A percentile compares a stretch with the other conserved stretches of the same genome.
phyloP scores from a whole-genome alignment of 2,113 vertebrate species.

The Catagonus wagneri region DNA sequence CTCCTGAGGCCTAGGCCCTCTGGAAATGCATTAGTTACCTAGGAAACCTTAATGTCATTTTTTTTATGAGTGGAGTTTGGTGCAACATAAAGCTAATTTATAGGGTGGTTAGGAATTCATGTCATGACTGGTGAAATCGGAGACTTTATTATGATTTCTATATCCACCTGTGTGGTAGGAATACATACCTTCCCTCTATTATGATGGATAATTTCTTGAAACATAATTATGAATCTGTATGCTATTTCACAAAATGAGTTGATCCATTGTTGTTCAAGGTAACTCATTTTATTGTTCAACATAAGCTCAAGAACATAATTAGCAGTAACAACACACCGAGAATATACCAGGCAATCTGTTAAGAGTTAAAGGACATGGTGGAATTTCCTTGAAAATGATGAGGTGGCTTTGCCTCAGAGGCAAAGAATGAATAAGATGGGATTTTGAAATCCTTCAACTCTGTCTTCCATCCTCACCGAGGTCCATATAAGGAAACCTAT shows the following conservation, averaged over 20 bases:
- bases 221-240: conserved; percentile 68
- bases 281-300: conserved; percentile 63
- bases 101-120: conserved; percentile 79
- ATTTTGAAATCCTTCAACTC: conserved; percentile 57
- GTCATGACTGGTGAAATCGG: conserved; percentile 79
- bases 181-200: conserved; percentile 64
- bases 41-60: conserved; percentile 82
- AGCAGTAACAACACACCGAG: conserved; percentile 69
- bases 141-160: conserved; percentile 75
- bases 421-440: conserved; percentile 38
- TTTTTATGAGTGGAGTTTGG: conserved; percentile 79
- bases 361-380: conserved; percentile 52
- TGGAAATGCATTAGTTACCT: conserved; percentile 84
- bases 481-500: not conserved
- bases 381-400: conserved; percentile 64
- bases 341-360: conserved; percentile 59
- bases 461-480: not conserved
- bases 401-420: conserved; percentile 34
- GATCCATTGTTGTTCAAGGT: conserved; percentile 58
- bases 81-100: conserved; percentile 81
- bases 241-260: conserved; percentile 69
- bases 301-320: conserved; percentile 71
- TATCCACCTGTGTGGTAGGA: conserved; percentile 77
- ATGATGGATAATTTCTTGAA: conserved; percentile 70
- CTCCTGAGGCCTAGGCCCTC: conserved; percentile 76